Evolutionary conservation across 2,888 invertebrate species (phyloP).

Genomic region (Urechis unicinctus): DNA sequence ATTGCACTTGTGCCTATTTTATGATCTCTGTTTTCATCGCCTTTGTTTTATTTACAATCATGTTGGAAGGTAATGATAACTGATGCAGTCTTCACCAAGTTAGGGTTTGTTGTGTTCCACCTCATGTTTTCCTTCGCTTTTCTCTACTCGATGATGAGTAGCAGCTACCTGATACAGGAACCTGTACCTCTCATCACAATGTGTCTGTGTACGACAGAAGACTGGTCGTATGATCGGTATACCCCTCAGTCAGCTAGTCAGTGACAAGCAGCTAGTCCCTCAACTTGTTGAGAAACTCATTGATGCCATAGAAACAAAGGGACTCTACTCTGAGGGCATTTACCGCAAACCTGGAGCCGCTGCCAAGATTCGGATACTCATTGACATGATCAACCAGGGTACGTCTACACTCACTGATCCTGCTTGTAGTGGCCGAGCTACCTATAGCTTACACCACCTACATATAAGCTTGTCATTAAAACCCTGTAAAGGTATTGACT

Average conservation of each 20-base stretch:
- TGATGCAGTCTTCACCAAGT: neutral
- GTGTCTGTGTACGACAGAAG: neutral
- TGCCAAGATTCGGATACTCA: conserved; percentile 49
- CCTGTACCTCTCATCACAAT: too few relatives aligned
- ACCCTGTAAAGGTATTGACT: neutral
- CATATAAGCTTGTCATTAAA: neutral
- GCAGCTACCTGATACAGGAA: too few relatives aligned
- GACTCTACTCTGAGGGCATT: conserved; percentile 85
- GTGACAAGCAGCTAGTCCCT: conserved; percentile 59
- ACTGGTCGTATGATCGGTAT: conserved; percentile 66
- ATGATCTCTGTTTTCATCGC: too few relatives aligned
- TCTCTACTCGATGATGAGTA: too few relatives aligned
- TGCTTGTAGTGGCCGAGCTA: neutral
- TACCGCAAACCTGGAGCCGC: conserved; percentile 70
- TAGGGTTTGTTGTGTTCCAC: neutral
- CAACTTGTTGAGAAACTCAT: conserved; percentile 81
- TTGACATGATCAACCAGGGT: conserved; percentile 23
- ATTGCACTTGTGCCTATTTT: too few relatives aligned
- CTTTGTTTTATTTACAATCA: too few relatives aligned
- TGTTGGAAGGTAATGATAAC: too few relatives aligned
- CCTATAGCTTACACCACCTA: neutral
- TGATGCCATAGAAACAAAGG: conserved; percentile 82
- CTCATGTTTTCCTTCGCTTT: too few relatives aligned
- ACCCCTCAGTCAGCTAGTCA: conserved; percentile 64
- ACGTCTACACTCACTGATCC: neutral